Conservation (phyloP, 30 jellyfish, hydroid and myxozoan species). For the Hydractinia echinata region DNA sequence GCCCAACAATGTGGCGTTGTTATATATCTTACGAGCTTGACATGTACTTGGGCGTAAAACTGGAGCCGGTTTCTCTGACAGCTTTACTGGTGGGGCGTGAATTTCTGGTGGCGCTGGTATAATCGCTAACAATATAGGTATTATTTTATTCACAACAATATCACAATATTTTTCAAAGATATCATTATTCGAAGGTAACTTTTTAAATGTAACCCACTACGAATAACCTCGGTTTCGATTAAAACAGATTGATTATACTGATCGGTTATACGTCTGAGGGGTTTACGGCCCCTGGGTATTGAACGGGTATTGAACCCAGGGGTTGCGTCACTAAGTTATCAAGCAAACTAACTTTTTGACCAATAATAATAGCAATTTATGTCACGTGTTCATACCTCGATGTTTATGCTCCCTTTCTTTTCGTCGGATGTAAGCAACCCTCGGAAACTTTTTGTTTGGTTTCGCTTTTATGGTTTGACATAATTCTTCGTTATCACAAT, state of each 20-base stretch:
- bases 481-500: slow-evolving; percentile 77
- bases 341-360: too few relatives aligned
- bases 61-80: slow-evolving; percentile 78
- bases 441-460: slow-evolving; percentile 74
- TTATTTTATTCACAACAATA: too few relatives aligned
- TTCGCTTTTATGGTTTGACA: slow-evolving; percentile 89
- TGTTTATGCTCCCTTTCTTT: slow-evolving; percentile 66
- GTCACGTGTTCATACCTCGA: slow-evolving; percentile 42
- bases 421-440: slow-evolving; percentile 80
- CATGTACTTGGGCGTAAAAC: slow-evolving; percentile 95
- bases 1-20: slow-evolving; percentile 88
- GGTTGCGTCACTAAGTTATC: too few relatives aligned
- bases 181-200: too few relatives aligned
- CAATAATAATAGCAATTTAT: too few relatives aligned
- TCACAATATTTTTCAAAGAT: too few relatives aligned
- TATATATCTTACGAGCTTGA: slow-evolving; percentile 86
- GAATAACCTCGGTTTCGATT: too few relatives aligned
- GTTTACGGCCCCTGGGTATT: too few relatives aligned
- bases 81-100: slow-evolving; percentile 44
- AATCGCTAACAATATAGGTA: neutral
- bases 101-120: slow-evolving; percentile 39
- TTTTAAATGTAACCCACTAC: too few relatives aligned
- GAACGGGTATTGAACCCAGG: too few relatives aligned
- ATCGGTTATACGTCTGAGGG: too few relatives aligned
- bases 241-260: too few relatives aligned